phyloP scores from a whole-genome alignment of 2,888 invertebrate genomes.

The Miltochrista miniata region DNA sequence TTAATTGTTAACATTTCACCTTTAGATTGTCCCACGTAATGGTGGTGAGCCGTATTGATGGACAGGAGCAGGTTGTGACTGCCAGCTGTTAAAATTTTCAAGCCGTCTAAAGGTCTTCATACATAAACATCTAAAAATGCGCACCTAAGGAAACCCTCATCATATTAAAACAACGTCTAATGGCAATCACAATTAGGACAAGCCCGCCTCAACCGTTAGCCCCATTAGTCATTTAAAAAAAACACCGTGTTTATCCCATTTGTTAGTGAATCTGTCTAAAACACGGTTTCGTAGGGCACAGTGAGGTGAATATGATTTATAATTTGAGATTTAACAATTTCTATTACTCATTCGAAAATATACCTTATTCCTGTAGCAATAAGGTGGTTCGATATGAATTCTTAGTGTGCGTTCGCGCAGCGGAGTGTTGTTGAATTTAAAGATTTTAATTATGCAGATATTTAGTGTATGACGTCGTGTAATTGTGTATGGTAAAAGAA shows the following conservation, averaged over 20 bases:
- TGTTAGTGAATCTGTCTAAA: conserved; percentile 72
- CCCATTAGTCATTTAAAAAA: conserved; percentile 56
- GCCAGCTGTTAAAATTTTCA: too few species aligned
- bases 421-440: too few species aligned
- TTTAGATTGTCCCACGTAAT: too few species aligned
- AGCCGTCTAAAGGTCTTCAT: too few species aligned
- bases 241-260: conserved; percentile 67
- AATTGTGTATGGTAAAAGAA: too few species aligned
- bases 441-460: too few species aligned
- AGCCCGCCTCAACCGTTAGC: conserved; percentile 49
- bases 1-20: too few species aligned
- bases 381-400: conserved; percentile 25
- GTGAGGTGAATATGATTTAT: conserved; percentile 78
- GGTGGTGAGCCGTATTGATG: too few species aligned
- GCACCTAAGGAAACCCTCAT: conserved; percentile 27
- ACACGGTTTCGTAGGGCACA: conserved; percentile 67
- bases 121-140: conserved; percentile 12
- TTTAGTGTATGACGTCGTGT: too few species aligned
- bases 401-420: too few species aligned
- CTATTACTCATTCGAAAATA: conserved; percentile 21
- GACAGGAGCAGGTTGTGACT: too few species aligned
- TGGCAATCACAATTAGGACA: conserved; percentile 53
- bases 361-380: conserved; percentile 33
- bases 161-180: conserved; percentile 41
- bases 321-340: conserved; percentile 28